Evolutionary conservation across 2,888 invertebrate genomes (phyloP).

Genomic region (Hirtodrosophila cameraria): DNA sequence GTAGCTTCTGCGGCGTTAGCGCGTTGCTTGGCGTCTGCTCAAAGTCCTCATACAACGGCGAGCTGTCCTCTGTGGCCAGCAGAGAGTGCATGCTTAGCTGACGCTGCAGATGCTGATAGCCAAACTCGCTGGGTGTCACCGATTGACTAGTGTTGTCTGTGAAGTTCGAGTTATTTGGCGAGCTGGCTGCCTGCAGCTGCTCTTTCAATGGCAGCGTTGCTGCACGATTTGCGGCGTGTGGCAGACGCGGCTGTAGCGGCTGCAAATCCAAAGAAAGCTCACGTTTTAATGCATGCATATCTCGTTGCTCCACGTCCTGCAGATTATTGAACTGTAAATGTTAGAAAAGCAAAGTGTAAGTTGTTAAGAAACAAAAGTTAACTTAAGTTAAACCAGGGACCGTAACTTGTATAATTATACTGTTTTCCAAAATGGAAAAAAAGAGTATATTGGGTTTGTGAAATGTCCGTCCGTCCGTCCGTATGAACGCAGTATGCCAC

Average conservation of each 20-base stretch:
- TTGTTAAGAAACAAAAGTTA: no score
- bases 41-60: constrained; percentile 82
- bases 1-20: constrained; percentile 64
- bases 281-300: constrained; percentile 83
- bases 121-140: constrained; percentile 84
- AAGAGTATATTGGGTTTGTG: no score
- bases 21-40: constrained; percentile 82
- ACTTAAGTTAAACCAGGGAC: no score
- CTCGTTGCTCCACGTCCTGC: constrained; percentile 77
- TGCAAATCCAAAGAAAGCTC: constrained; percentile 83
- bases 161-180: constrained; percentile 83
- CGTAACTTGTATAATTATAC: no score
- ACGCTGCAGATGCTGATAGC: constrained; percentile 84
- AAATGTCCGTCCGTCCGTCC: no score
- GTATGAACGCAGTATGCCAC: no score
- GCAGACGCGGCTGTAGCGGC: constrained; percentile 68
- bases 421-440: no score
- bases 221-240: constrained; percentile 54
- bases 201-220: constrained; percentile 73
- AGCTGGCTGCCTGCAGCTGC: constrained; percentile 62
- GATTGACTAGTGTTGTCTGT: constrained; percentile 85
- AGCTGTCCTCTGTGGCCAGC: constrained; percentile 81
- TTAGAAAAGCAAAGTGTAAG: background rate
- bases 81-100: constrained; percentile 83
- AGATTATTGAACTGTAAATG: constrained; percentile 50